Evolutionary conservation across 2,888 invertebrate genomes (phyloP), one percentile per base, ranked within the genome.

Genomic region (Chymomyza amoena): DNA sequence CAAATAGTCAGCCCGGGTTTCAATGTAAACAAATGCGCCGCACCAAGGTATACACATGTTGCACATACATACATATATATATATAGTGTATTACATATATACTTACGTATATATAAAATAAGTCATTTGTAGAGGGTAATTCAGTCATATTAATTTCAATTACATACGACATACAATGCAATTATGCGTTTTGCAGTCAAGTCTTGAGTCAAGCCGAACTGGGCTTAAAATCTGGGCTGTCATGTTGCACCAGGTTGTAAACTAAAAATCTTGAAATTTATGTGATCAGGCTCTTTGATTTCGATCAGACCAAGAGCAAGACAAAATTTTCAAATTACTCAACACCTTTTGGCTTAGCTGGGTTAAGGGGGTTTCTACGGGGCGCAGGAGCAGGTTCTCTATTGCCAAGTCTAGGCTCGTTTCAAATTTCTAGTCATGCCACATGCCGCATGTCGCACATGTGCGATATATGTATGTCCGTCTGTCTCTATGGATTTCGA

Each of bases 131-230:
- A 68, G 50, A 77, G 75, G 82, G 82, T 87, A 87, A 87, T 83
- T 78, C 80, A 84, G 76, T 86, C 86, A 79, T 89, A 89, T 89
- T 90, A 90, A 90, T 90, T 89, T 89, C 90, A 89, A 89, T 85
- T 84, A 89, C 87, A 84, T 78, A 80, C 84, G 72, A 60, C 77
- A 76, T 77, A 82, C 89, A 89, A 89, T 89, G 89, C 89, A 89
- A 89, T 89, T 89, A 89, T 87, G 83, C 81, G 83, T 80, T 74
- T 63, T 13, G 28, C 20, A 13, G 59, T 6, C 32, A 54, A 18
- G 18, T 15, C 18, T 16, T 54, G 54, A 18, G 5, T 6, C n/a
- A n/a, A n/a, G n/a, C 9, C 20, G 54, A 54, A 20, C 18, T 16
- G 54, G 16, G 20, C 54, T 54, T 54, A 54, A 18, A 54, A 70